Conservation (phyloP, 1,140 invertebrate genomes). For the Magallana gigas region DNA sequence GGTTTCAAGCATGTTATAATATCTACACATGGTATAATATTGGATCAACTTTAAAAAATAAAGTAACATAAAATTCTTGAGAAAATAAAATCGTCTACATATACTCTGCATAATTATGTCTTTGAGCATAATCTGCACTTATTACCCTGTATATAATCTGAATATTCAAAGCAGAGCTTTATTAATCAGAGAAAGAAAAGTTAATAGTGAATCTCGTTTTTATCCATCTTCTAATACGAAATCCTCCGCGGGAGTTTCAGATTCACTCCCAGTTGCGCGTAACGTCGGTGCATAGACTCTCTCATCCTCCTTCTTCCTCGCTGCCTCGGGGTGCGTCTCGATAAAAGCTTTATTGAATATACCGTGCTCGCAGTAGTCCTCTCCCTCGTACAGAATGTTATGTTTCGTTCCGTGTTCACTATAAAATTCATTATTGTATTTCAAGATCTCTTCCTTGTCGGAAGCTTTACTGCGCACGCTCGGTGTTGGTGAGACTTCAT, state of each 20-base stretch:
- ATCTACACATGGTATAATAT: too few relatives aligned
- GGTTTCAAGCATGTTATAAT: too few relatives aligned
- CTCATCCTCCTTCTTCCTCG: background rate
- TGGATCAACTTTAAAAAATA: too few relatives aligned
- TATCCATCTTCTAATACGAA: background rate
- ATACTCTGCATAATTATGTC: too few relatives aligned
- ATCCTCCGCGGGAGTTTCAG: background rate
- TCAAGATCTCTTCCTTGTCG: background rate
- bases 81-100: too few relatives aligned
- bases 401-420: constrained; percentile 6
- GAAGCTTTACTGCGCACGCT: background rate
- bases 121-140: too few relatives aligned
- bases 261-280: background rate
- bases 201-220: too few relatives aligned
- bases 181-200: too few relatives aligned
- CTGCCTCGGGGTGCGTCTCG: background rate
- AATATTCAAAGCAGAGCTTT: too few relatives aligned
- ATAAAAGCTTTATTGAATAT: constrained; percentile 26
- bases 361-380: constrained; percentile 13
- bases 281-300: background rate
- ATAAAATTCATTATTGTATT: background rate
- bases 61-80: too few relatives aligned
- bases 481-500: background rate
- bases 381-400: constrained; percentile 4
- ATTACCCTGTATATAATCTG: too few relatives aligned